Percentiles rank a stretch among this genome's conserved stretches.
Evolutionary conservation across 2,888 invertebrate genomes (phyloP).

Genomic region (Callosobruchus maculatus): DNA sequence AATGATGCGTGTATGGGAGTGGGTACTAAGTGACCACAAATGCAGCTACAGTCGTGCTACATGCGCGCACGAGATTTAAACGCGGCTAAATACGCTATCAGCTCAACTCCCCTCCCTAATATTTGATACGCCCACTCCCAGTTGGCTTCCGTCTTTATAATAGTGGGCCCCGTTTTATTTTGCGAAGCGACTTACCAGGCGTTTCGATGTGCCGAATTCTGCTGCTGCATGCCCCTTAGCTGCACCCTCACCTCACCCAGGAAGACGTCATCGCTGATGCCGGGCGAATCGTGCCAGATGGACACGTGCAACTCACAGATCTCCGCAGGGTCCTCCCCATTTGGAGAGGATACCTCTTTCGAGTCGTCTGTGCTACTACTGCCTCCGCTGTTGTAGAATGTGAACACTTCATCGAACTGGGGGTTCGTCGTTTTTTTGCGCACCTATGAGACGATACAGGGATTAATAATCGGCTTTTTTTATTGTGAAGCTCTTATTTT

Average conservation of each 20-base stretch:
- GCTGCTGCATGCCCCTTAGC: constrained; percentile 65
- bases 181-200: constrained; percentile 64
- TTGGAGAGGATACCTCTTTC: constrained; percentile 34
- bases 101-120: too few species aligned
- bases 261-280: constrained; percentile 76
- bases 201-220: constrained; percentile 57
- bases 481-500: too few species aligned
- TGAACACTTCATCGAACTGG: constrained; percentile 82
- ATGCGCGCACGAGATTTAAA: too few species aligned
- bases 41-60: too few species aligned
- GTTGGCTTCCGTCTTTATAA: too few species aligned
- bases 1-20: too few species aligned
- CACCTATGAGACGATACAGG: constrained; percentile 33
- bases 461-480: too few species aligned
- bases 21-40: too few species aligned
- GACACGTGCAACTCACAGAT: constrained; percentile 78
- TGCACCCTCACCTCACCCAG: constrained; percentile 84
- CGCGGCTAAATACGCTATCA: too few species aligned
- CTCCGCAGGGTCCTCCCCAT: constrained; percentile 58
- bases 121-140: too few species aligned
- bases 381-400: constrained; percentile 60
- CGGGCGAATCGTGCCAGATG: constrained; percentile 81
- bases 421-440: constrained; percentile 89
- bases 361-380: constrained; percentile 16
- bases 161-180: too few species aligned